Base-by-base conservation (phyloP, 1,140 invertebrate species). In the Heliconius congener region DNA sequence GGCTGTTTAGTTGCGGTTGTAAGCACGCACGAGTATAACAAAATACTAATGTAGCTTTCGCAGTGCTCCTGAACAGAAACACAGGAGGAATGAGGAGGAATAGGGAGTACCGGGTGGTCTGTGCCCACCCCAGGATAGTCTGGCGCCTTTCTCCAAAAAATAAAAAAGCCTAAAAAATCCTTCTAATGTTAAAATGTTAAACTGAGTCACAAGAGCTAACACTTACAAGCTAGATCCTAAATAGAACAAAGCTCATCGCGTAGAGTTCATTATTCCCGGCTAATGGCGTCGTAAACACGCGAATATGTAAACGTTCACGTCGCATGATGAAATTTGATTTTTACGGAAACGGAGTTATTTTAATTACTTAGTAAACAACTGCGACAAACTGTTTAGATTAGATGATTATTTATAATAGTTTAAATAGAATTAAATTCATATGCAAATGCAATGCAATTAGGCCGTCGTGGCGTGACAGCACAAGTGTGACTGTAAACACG, bases 1-100 rank as follows among this genome's bases (percentile, higher is more conserved):
- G 78, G 83, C 76, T 87, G 84, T 89, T 91, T 91, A 88, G 86
- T 75, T 81, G 86, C 74, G 86, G 87, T 88, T 87, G 85, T 85
- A 84, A 86, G 87, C 84, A 80, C 71, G 85, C 76, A 75, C 85
- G 77, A 85, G 80, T 85, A 86, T 90, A 93, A 88, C 86, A 52
- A 19, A 19, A 5, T 52, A 52, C 50, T 88, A 89, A 89, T 85
- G 80, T 83, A 84, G 81, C 85, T 85, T 90, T 89, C 84, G 86
- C 87, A 81, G 84, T 85, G 84, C 82, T 82, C 83, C 80, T 76
- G 55, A 81, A 50, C 57, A n/a, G 9, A 16, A 46, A 46, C 13
- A 46, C 13, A 46, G 34, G 34, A 37, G 34, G 34, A 46, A 5
- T 46, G 16, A 16, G 42, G 42, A 46, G 42, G 42, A 46, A 46